Conservation (phyloP, 2,888 invertebrate species). For the Aphodius granarius region DNA sequence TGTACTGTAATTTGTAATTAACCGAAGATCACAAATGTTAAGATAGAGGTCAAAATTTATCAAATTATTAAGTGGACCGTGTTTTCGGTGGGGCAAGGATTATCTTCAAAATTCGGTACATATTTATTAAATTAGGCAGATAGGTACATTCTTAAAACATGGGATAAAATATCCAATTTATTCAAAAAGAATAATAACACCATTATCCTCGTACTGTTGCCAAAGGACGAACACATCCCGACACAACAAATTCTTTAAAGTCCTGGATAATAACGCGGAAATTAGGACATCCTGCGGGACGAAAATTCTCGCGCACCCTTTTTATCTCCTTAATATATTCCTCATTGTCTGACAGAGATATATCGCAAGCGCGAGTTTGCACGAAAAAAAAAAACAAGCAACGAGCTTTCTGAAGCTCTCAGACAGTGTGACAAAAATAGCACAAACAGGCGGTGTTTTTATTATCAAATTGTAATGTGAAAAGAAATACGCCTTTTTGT, state of each 20-base stretch:
- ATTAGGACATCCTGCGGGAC: background rate
- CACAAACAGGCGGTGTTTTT: background rate
- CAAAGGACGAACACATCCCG: background rate
- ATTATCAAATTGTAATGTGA: background rate
- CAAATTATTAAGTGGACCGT: no score
- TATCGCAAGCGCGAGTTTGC: background rate
- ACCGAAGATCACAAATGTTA: no score
- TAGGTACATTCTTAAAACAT: background rate
- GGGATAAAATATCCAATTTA: background rate
- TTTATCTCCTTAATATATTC: background rate
- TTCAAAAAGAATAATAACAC: background rate
- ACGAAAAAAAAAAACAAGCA: background rate
- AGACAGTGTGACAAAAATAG: background rate
- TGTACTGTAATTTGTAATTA: no score
- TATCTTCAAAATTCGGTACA: no score
- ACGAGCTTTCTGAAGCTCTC: background rate
- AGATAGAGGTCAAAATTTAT: no score
- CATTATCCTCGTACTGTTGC: background rate
- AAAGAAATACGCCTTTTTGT: background rate
- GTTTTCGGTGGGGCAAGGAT: no score
- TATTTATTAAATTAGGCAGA: no score
- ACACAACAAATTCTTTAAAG: background rate
- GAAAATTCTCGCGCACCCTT: background rate
- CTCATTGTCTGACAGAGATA: background rate
- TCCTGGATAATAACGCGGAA: background rate